Conservation (phyloP, 2,113 vertebrate species). For the Chauna torquata region DNA sequence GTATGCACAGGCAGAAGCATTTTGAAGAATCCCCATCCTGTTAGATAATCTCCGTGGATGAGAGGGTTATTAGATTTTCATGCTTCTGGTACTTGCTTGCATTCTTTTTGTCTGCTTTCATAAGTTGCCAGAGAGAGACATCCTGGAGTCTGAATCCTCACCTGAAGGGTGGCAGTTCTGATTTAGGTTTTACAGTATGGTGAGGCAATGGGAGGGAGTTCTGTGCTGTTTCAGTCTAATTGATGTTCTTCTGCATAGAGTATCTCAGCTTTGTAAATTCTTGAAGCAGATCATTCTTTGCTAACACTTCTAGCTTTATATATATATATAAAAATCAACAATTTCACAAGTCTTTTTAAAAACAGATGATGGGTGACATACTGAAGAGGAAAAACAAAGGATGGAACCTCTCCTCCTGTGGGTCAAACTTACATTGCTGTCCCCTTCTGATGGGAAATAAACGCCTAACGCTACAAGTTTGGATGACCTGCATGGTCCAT, state of each 20-base stretch:
- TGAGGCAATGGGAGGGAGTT: not conserved
- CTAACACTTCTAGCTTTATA: not conserved
- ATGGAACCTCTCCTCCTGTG: not conserved
- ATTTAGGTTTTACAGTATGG: not conserved
- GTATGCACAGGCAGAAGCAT: not conserved
- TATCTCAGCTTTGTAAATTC: not conserved
- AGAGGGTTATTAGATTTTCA: not conserved
- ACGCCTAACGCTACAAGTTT: slow-evolving; percentile 29
- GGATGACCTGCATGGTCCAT: slow-evolving; percentile 48
- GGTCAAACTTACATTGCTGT: not conserved
- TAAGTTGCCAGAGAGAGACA: not conserved
- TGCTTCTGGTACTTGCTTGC: not conserved
- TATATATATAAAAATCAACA: not conserved
- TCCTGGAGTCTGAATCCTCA: not conserved
- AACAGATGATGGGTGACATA: not conserved
- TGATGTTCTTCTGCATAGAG: not conserved
- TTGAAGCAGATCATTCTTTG: not conserved
- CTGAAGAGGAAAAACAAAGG: not conserved
- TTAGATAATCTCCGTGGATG: not conserved
- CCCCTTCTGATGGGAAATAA: slow-evolving; percentile 44
- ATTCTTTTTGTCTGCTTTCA: not conserved
- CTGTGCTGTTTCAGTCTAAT: not conserved
- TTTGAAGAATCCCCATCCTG: not conserved
- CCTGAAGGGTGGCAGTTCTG: not conserved
- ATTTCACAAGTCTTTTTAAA: not conserved